Percentiles rank a stretch among this genome's conserved stretches.
These are phyloP conservation scores for Ornithoptera priamus DNA, from an alignment of 2,888 invertebrate species.

Conservation along the genomic window DNA sequence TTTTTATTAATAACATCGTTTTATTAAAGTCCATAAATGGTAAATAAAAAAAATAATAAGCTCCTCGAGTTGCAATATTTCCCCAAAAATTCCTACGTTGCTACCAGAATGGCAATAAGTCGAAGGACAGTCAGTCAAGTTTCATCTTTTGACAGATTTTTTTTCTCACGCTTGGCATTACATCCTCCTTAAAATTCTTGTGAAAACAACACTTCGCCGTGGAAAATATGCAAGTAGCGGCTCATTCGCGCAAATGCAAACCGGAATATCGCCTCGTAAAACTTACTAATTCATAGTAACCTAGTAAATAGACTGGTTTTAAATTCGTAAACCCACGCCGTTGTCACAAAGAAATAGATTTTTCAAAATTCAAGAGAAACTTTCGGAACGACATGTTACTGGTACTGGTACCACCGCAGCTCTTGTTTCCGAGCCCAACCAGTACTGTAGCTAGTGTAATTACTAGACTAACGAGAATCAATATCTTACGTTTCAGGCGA, in stretches of 20 bases:
- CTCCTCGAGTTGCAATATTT: too few species aligned
- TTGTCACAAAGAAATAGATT: conserved; percentile 3
- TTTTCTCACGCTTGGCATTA: conserved; percentile 8
- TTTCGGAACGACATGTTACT: too few species aligned
- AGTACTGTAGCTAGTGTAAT: too few species aligned
- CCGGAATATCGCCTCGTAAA: conserved; percentile 17
- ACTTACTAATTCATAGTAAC: conserved; percentile 13
- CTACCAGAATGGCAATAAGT: background rate
- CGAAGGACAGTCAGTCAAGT: background rate
- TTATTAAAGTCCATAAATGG: too few species aligned
- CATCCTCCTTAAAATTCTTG: conserved; percentile 9
- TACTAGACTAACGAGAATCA: too few species aligned
- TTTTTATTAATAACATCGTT: too few species aligned
- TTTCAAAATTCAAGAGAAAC: background rate
- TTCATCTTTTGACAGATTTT: background rate
- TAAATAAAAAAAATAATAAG: too few species aligned
- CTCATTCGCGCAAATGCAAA: conserved; percentile 17
- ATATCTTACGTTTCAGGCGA: too few species aligned
- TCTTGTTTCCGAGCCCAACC: too few species aligned
- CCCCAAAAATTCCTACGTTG: too few species aligned
- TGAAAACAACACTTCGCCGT: conserved; percentile 15
- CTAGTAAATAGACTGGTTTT: conserved; percentile 7
- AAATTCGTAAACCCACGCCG: conserved; percentile 2
- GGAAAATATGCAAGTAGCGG: conserved; percentile 10
- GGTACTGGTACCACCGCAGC: too few species aligned